Evolutionary conservation across 2,888 invertebrate species (phyloP).

Genomic region (Chrysotoxum bicinctum): DNA sequence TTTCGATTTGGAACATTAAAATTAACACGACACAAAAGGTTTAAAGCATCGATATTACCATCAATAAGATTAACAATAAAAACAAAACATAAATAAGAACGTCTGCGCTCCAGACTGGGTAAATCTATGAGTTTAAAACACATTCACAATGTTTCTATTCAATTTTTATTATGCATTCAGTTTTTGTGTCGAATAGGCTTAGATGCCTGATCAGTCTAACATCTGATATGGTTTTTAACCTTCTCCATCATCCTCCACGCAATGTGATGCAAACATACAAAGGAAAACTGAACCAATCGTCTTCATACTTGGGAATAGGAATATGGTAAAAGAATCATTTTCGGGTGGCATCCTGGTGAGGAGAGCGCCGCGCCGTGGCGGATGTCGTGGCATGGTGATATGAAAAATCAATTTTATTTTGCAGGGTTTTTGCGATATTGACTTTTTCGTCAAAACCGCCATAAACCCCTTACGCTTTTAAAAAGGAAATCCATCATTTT

Average conservation of each 20-base stretch:
- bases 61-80: too few relatives aligned
- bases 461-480: constrained; percentile 3
- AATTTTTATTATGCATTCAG: constrained; percentile 50
- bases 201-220: constrained; percentile 60
- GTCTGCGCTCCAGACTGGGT: too few relatives aligned
- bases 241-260: background rate
- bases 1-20: too few relatives aligned
- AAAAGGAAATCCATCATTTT: constrained; percentile 50
- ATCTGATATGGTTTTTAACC: constrained; percentile 54
- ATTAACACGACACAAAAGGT: too few relatives aligned
- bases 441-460: constrained; percentile 30
- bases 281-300: background rate
- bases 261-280: background rate
- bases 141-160: constrained; percentile 52
- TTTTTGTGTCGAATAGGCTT: constrained; percentile 59
- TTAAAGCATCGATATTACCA: too few relatives aligned
- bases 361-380: too few relatives aligned
- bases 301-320: constrained; percentile 13
- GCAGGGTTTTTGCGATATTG: constrained; percentile 60
- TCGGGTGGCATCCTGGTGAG: background rate
- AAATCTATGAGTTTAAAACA: background rate
- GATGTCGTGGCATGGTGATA: background rate
- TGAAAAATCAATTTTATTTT: constrained; percentile 70
- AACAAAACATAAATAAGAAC: too few relatives aligned
- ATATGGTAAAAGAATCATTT: constrained; percentile 35